Conservation (phyloP, 2,888 invertebrate species). For the Tineola bisselliella region DNA sequence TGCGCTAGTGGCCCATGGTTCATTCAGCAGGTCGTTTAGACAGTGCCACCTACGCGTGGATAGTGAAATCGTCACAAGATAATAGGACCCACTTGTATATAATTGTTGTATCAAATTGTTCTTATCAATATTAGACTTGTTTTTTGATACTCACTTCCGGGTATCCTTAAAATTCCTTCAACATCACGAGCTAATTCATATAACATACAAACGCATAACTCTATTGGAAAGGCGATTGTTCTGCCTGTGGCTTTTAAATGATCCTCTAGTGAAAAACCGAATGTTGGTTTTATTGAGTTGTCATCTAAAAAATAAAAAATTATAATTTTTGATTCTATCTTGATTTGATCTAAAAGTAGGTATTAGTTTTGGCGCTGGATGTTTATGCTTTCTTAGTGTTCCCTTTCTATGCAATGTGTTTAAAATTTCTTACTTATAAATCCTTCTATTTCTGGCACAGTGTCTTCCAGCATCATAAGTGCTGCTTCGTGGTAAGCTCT, state of each 20-base stretch:
- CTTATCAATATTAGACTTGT: no score
- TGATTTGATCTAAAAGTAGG: no score
- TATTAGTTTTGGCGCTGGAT: no score
- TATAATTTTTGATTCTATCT: no score
- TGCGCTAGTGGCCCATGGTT: no score
- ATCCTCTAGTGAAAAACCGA: conserved; percentile 85
- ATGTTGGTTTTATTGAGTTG: conserved; percentile 83
- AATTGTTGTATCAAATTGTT: no score
- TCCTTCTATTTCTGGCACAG: conserved; percentile 80
- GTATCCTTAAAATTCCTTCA: conserved; percentile 93
- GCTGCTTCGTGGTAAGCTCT: conserved; percentile 89
- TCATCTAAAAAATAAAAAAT: conserved; percentile 70
- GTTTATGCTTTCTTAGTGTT: no score
- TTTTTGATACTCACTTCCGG: conserved; percentile 73
- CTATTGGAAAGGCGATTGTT: conserved; percentile 88
- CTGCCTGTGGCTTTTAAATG: conserved; percentile 85
- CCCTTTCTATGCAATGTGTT: no score
- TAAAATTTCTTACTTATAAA: conserved; percentile 85
- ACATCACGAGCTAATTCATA: conserved; percentile 85
- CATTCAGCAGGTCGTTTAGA: no score
- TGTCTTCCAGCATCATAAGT: conserved; percentile 78
- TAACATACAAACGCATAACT: conserved; percentile 87
- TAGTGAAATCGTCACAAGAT: no score
- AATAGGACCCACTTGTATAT: no score
- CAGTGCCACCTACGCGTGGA: no score